These are phyloP conservation scores for Crotalus tigris DNA, from an alignment of 2,113 vertebrate genomes.

Conservation along the genomic window DNA sequence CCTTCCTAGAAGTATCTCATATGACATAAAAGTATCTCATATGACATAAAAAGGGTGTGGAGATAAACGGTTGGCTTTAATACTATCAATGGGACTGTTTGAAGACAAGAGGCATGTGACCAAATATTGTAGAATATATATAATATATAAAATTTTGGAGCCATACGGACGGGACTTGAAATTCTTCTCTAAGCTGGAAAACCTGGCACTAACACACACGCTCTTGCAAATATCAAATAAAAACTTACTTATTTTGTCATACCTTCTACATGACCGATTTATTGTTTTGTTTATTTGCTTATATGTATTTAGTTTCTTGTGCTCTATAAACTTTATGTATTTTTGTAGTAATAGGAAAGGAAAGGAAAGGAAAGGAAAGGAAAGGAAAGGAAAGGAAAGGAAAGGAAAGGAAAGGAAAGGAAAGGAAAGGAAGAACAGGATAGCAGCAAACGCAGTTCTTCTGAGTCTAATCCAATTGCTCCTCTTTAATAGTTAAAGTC, in stretches of 20 bases:
- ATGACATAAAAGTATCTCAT: neutral
- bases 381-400: neutral
- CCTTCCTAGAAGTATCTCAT: neutral
- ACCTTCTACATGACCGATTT: neutral
- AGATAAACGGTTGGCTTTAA: neutral
- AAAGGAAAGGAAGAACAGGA: neutral
- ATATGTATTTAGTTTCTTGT: neutral
- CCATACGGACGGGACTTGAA: neutral
- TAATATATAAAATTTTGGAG: too few species aligned
- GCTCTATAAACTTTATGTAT: neutral
- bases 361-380: neutral
- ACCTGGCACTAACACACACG: neutral
- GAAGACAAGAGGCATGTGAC: neutral
- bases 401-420: neutral
- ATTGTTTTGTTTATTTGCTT: neutral
- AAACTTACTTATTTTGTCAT: neutral
- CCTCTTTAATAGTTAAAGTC: neutral
- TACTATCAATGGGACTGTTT: neutral
- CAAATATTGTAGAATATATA: neutral
- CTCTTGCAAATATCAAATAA: neutral
- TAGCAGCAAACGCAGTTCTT: neutral
- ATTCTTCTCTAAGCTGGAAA: neutral
- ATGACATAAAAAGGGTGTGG: neutral
- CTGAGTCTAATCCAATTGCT: neutral
- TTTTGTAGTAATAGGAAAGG: neutral